These are phyloP conservation scores for Chrysina gloriosa DNA, from an alignment of 2,888 invertebrate species.

Conservation along the genomic window DNA sequence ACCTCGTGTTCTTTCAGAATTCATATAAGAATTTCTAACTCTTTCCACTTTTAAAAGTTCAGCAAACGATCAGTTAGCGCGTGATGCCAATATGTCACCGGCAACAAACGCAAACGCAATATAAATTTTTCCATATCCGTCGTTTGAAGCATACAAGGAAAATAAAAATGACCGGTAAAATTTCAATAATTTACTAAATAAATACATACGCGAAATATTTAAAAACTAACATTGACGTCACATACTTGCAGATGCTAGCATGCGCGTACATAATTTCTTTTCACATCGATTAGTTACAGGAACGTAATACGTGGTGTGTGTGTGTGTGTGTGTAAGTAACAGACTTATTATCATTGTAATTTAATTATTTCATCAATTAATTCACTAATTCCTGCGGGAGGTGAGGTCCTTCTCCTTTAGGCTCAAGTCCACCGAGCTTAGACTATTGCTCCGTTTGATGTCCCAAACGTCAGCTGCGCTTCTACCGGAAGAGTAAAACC, in stretches of 20 bases:
- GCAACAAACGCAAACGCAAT: no score
- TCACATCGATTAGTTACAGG: constrained; percentile 11
- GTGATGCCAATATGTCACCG: no score
- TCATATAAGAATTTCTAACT: no score
- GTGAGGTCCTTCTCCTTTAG: not conserved
- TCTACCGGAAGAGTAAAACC: no score
- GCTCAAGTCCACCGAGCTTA: constrained; percentile 3
- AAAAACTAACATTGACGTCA: constrained; percentile 9
- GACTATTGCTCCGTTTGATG: constrained; percentile 40
- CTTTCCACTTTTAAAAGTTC: no score
- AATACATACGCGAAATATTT: constrained; percentile 17
- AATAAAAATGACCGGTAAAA: no score
- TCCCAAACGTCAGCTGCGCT: constrained; percentile 49
- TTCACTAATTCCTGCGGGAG: not conserved
- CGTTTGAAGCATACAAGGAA: no score
- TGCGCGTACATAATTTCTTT: constrained; percentile 21
- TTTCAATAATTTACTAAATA: constrained; percentile 22
- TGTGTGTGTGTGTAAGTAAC: no score
- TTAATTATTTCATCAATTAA: no score
- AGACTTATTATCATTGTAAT: not conserved
- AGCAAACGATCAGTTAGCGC: no score
- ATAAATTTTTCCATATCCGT: no score
- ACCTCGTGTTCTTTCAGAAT: no score
- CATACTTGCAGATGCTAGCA: constrained; percentile 19
- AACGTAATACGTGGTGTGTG: constrained; percentile 15